phyloP scores from a whole-genome alignment of 64 coral and sea anemone genomes.

The Porites australiensis region DNA sequence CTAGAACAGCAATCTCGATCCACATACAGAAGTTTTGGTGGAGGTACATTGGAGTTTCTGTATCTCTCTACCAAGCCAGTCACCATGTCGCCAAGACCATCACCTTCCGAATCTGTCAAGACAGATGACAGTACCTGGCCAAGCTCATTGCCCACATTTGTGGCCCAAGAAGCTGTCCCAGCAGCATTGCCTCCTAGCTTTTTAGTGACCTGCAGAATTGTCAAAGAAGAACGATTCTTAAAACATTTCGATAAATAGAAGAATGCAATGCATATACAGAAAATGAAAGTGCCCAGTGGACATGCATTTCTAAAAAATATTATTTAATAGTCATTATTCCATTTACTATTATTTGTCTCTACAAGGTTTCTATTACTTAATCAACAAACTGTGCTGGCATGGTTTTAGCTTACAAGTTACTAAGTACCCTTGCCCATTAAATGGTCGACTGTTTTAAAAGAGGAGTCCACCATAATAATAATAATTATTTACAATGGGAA shows the following conservation, averaged over 20 bases:
- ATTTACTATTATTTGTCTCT: too few relatives aligned
- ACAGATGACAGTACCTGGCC: slow-evolving; percentile 52
- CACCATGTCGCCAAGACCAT: slow-evolving; percentile 11
- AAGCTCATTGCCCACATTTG: slow-evolving; percentile 71
- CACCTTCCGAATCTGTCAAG: slow-evolving; percentile 23
- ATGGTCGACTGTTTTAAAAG: too few relatives aligned
- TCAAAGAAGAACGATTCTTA: slow-evolving; percentile 45
- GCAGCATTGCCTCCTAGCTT: neutral
- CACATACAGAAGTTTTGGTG: slow-evolving; percentile 23
- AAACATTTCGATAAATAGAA: neutral
- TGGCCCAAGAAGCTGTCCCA: slow-evolving; percentile 52
- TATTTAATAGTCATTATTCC: too few relatives aligned
- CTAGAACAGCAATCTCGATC: slow-evolving; percentile 54
- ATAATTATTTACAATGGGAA: too few relatives aligned
- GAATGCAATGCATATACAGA: too few relatives aligned
- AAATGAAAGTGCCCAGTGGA: too few relatives aligned
- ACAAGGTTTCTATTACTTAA: too few relatives aligned
- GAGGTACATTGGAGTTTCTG: neutral
- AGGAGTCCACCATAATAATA: too few relatives aligned
- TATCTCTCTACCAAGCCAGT: slow-evolving; percentile 25
- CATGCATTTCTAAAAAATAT: too few relatives aligned
- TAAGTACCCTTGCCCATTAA: too few relatives aligned
- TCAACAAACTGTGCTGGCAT: too few relatives aligned
- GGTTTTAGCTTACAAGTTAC: too few relatives aligned
- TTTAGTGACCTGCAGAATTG: slow-evolving; percentile 7